Evolutionary conservation across 2,888 invertebrate genomes (phyloP).

Genomic region (Acanthosepion lycidas): DNA sequence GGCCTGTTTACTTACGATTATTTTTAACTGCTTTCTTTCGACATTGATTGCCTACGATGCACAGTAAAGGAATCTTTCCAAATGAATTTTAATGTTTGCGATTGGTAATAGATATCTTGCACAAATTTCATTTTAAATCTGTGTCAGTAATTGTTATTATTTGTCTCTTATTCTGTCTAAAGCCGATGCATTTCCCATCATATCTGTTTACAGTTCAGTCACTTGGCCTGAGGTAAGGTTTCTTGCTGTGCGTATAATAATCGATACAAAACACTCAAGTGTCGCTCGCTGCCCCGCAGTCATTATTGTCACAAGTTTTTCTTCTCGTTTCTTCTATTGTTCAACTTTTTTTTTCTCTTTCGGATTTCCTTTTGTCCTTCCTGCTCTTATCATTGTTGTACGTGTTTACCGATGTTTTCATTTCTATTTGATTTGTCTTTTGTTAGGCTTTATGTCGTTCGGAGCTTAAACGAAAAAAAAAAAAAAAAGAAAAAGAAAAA

Average conservation of each 20-base stretch:
- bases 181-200: background rate
- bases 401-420: background rate
- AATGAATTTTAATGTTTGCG: no score
- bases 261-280: background rate
- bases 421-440: background rate
- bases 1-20: no score
- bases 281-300: background rate
- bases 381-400: background rate
- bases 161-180: background rate
- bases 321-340: background rate
- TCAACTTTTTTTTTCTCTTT: background rate
- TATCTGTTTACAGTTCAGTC: background rate
- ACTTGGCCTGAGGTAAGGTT: background rate
- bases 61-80: no score
- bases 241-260: background rate
- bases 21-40: no score
- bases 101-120: no score
- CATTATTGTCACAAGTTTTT: background rate
- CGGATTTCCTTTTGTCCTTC: background rate
- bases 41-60: no score
- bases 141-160: no score
- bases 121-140: no score
- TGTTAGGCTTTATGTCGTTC: background rate
- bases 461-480: background rate
- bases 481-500: no score